Conservation (phyloP, 2,797 vertebrate species). For the Sebastes dallii region DNA sequence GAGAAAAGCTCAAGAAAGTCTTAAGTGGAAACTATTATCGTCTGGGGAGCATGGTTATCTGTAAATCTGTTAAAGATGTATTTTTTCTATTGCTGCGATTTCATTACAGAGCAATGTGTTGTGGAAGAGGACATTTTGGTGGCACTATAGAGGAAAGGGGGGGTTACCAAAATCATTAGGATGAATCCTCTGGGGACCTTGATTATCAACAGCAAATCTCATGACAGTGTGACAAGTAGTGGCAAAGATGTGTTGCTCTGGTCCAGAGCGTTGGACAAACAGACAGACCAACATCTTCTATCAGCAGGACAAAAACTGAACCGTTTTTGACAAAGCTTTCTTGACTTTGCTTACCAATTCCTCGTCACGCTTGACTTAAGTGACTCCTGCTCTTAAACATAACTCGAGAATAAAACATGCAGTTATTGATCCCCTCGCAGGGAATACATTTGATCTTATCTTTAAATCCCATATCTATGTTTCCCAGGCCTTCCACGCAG, state of each 20-base stretch:
- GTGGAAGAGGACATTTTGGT: neutral
- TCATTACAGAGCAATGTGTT: neutral
- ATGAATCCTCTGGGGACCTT: neutral
- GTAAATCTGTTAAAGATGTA: too few relatives aligned
- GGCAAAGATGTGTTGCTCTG: neutral
- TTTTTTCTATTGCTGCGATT: too few relatives aligned
- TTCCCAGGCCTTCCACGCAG: neutral
- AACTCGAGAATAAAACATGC: neutral
- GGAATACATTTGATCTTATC: neutral
- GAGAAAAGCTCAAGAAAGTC: too few relatives aligned
- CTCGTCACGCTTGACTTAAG: neutral
- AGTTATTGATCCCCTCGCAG: neutral
- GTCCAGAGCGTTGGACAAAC: neutral
- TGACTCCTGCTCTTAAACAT: neutral
- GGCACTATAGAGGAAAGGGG: neutral
- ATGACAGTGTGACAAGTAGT: too few relatives aligned
- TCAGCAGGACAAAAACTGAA: neutral
- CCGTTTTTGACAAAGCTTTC: neutral
- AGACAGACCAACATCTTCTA: neutral
- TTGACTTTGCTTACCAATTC: neutral
- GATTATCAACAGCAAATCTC: neutral
- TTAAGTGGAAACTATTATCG: too few relatives aligned
- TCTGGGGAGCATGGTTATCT: too few relatives aligned
- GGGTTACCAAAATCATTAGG: neutral
- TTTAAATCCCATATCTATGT: conserved; percentile 4